Percentiles rank a stretch among this genome's conserved stretches.
phyloP scores from a whole-genome alignment of 2,113 vertebrate species.

The Diglossa brunneiventris region DNA sequence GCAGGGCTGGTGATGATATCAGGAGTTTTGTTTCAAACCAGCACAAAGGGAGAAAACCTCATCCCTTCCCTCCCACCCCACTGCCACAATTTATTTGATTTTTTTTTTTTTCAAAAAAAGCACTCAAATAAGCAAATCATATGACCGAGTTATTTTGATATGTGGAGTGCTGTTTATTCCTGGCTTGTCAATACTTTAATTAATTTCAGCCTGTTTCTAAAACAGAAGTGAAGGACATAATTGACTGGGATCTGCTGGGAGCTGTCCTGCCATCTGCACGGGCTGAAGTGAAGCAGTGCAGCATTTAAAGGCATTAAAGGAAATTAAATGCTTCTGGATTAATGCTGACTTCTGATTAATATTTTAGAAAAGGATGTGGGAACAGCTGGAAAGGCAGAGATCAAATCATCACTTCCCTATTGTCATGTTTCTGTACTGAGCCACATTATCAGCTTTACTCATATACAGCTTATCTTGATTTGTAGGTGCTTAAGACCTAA shows the following conservation, averaged over 20 bases:
- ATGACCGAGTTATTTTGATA: slow-evolving; percentile 8
- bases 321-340: background rate
- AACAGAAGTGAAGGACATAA: slow-evolving; percentile 18
- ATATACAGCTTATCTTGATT: background rate
- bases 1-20: background rate
- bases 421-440: background rate
- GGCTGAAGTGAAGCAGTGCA: background rate
- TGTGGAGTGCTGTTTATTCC: background rate
- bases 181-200: slow-evolving; percentile 37
- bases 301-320: background rate
- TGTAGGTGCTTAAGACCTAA: background rate
- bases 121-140: background rate
- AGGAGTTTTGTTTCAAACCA: background rate
- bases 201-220: slow-evolving; percentile 42
- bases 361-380: background rate
- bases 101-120: background rate
- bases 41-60: background rate
- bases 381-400: slow-evolving; percentile 13
- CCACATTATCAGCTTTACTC: background rate
- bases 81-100: fast-evolving
- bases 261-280: slow-evolving; percentile 46
- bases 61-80: background rate
- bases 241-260: background rate
- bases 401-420: background rate
- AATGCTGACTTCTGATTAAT: slow-evolving; percentile 22